Conservation (phyloP, 2,113 vertebrate species). For the Trematocara stigmaticum region DNA sequence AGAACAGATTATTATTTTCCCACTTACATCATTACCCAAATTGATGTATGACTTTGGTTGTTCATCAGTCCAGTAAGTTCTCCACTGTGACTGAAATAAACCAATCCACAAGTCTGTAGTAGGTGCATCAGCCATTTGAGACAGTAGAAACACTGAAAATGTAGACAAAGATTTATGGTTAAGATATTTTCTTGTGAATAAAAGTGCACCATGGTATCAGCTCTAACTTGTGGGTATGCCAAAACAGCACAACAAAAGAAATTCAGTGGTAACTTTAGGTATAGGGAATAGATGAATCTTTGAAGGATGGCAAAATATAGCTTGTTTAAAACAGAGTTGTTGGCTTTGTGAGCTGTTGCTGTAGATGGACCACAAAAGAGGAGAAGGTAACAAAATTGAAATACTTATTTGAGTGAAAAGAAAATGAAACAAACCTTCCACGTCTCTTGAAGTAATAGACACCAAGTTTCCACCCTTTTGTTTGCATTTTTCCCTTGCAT, state of each 20-base stretch:
- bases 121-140: constrained; percentile 61
- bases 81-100: constrained; percentile 37
- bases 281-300: background rate
- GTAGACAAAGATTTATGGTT: background rate
- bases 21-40: constrained; percentile 42
- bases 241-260: background rate
- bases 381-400: background rate
- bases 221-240: background rate
- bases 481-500: constrained; percentile 75
- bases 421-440: constrained; percentile 74
- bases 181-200: background rate
- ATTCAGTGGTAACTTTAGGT: background rate
- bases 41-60: constrained; percentile 67
- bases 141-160: constrained; percentile 68
- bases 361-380: rapidly evolving
- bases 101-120: constrained; percentile 78
- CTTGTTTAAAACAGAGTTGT: background rate
- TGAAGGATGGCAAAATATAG: background rate
- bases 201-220: background rate
- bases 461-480: constrained; percentile 75
- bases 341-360: background rate
- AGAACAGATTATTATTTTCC: background rate
- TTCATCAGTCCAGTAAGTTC: constrained; percentile 79
- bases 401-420: background rate
- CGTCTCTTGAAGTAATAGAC: constrained; percentile 69